A percentile compares a stretch with the other conserved stretches of the same genome.
Conservation (phyloP, 2,888 invertebrate species). For the Trissolcus japonicus region DNA sequence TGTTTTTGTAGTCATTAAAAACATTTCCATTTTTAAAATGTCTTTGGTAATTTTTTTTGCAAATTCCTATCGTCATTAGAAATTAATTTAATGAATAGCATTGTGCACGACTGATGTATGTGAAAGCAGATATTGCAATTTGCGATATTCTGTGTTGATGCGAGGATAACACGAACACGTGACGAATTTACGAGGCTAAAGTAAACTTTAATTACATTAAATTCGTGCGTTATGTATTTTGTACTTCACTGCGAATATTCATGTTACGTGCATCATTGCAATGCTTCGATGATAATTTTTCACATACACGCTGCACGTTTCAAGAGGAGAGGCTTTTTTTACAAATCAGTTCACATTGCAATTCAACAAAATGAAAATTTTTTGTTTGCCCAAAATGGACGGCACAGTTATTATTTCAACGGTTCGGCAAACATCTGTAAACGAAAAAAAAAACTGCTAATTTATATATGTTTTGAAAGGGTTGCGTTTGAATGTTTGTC, state of each 20-base stretch:
- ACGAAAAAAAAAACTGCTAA: no score
- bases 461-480: no score
- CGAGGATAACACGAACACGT: slow-evolving; percentile 32
- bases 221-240: slow-evolving; percentile 42
- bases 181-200: slow-evolving; percentile 53
- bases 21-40: no score
- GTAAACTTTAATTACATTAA: slow-evolving; percentile 53
- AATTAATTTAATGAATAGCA: slow-evolving; percentile 27
- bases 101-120: slow-evolving; percentile 16
- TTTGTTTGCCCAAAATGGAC: no score
- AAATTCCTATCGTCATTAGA: slow-evolving; percentile 16
- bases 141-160: slow-evolving; percentile 15
- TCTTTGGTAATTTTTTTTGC: slow-evolving; percentile 3
- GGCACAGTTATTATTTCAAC: no score
- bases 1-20: no score
- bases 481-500: no score
- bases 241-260: slow-evolving; percentile 39
- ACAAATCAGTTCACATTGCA: no score
- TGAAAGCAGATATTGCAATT: slow-evolving; percentile 23
- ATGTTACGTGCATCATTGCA: slow-evolving; percentile 21
- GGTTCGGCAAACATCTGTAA: no score
- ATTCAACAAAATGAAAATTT: no score
- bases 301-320: slow-evolving; percentile 17
- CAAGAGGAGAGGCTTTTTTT: slow-evolving; percentile 1
- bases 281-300: slow-evolving; percentile 38